A percentile compares a stretch with the other conserved stretches of the same genome.
phyloP scores from a whole-genome alignment of 2,888 invertebrate species.

The Sylvicola cinctus region DNA sequence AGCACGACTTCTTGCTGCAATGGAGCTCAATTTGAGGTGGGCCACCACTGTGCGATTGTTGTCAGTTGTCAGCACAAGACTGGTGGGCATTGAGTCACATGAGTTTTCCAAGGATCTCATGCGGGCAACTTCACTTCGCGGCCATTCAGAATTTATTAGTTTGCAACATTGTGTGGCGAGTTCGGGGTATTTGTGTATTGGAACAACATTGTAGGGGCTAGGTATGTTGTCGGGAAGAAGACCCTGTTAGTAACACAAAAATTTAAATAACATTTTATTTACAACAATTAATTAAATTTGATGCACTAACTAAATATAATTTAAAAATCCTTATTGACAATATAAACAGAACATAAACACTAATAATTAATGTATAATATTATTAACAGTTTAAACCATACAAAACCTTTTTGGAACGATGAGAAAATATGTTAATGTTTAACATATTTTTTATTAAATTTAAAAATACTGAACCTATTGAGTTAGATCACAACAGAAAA shows the following conservation, averaged over 20 bases:
- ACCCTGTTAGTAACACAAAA: constrained; percentile 13
- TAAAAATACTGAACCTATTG: too few species aligned
- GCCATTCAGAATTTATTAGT: constrained; percentile 74
- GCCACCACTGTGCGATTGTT: constrained; percentile 40
- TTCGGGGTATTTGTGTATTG: constrained; percentile 51
- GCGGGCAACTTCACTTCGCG: constrained; percentile 57
- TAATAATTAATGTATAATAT: too few species aligned
- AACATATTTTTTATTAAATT: too few species aligned
- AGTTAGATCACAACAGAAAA: too few species aligned
- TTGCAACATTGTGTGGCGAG: constrained; percentile 48
- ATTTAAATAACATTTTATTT: too few species aligned
- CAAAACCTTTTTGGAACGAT: too few species aligned
- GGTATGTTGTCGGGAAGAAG: constrained; percentile 25
- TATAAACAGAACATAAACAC: too few species aligned
- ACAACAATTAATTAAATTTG: too few species aligned
- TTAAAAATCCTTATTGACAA: too few species aligned
- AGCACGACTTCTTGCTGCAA: constrained; percentile 44
- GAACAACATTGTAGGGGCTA: constrained; percentile 33
- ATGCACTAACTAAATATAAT: constrained; percentile 1
- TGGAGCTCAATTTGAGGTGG: constrained; percentile 56
- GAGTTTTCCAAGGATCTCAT: constrained; percentile 53
- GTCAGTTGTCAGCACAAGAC: constrained; percentile 39
- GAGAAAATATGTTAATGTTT: too few species aligned
- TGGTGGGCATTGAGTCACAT: constrained; percentile 49
- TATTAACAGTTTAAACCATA: too few species aligned